Percentiles rank a stretch among this genome's conserved stretches.
These are phyloP conservation scores for Apus apus DNA, from an alignment of 2,113 vertebrate genomes.

Conservation along the genomic window DNA sequence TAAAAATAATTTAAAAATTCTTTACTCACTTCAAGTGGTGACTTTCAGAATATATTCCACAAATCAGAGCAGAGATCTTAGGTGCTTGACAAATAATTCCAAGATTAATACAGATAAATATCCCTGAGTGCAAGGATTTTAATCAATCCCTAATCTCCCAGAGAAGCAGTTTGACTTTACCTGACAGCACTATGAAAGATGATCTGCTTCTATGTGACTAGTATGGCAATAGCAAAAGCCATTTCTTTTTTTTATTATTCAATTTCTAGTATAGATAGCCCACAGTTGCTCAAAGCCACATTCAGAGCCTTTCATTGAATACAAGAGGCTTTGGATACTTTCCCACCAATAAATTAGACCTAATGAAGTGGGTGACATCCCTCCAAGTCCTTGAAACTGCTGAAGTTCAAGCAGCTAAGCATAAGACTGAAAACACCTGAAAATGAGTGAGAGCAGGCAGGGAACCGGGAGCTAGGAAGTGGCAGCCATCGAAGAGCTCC, in stretches of 20 bases:
- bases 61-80: background rate
- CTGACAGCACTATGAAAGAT: constrained; percentile 19
- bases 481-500: too few relatives aligned
- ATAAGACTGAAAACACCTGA: background rate
- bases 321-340: background rate
- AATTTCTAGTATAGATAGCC: background rate
- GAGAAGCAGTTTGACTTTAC: constrained; percentile 53
- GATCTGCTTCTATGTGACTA: background rate
- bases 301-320: background rate
- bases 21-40: background rate
- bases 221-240: background rate
- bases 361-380: background rate
- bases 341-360: background rate
- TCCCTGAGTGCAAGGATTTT: constrained; percentile 19
- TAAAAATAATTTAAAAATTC: background rate
- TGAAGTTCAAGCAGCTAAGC: background rate
- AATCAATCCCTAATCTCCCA: constrained; percentile 52
- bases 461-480: background rate
- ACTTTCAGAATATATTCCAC: constrained; percentile 19
- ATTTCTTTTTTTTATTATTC: background rate
- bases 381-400: background rate
- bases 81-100: constrained; percentile 18
- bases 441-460: background rate
- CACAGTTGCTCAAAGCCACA: background rate
- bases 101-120: constrained; percentile 27